Conservation (phyloP, 2,797 vertebrate species). For the Bryconaethiops microstoma region DNA sequence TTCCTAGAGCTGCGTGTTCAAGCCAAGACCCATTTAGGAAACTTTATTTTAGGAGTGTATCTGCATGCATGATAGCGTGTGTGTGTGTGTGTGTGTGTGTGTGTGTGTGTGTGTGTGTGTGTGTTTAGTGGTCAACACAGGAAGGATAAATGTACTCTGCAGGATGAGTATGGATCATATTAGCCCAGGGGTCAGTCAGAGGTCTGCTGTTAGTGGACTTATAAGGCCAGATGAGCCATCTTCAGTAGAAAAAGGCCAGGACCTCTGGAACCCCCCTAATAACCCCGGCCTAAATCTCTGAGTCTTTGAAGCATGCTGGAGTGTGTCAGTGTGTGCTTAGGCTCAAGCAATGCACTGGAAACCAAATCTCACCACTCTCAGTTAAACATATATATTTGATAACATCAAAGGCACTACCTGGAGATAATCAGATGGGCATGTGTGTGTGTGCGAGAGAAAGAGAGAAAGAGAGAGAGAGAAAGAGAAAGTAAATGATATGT, state of each 20-base stretch:
- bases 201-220: slow-evolving; percentile 66
- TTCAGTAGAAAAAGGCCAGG: slow-evolving; percentile 7
- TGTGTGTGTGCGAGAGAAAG: neutral
- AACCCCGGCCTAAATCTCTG: slow-evolving; percentile 3
- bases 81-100: neutral
- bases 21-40: neutral
- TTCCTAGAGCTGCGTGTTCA: too few species aligned
- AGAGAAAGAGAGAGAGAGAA: neutral
- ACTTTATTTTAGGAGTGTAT: neutral
- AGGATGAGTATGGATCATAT: slow-evolving; percentile 66
- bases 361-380: slow-evolving; percentile 10
- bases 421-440: neutral
- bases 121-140: neutral
- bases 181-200: slow-evolving; percentile 72
- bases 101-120: neutral
- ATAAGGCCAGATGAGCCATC: slow-evolving; percentile 63
- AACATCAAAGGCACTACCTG: slow-evolving; percentile 27
- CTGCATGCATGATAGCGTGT: neutral
- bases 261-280: slow-evolving; percentile 31
- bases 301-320: slow-evolving; percentile 7
- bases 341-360: neutral
- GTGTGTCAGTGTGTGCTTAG: slow-evolving; percentile 7
- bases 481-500: neutral
- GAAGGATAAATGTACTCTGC: slow-evolving; percentile 51
- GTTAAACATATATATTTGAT: slow-evolving; percentile 2